A percentile compares a stretch with the other conserved stretches of the same genome.
Evolutionary conservation across 2,797 vertebrate genomes (phyloP).

Genomic region (Chrysolophus pictus): DNA sequence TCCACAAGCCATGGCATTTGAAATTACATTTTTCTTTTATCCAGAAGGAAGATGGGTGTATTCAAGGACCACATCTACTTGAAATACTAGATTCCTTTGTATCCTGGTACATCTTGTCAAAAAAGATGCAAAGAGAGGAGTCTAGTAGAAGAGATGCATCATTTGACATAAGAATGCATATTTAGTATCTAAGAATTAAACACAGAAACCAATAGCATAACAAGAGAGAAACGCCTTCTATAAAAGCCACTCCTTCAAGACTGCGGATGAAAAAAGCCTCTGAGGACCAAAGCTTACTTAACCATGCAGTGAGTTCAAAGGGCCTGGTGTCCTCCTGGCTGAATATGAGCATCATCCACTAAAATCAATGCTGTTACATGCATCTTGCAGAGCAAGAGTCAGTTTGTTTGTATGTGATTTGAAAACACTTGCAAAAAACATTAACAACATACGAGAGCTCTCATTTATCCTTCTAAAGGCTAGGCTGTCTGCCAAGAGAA

Average conservation of each 20-base stretch:
- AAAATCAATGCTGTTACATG: not conserved
- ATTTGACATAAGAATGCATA: not conserved
- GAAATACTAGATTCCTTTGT: not conserved
- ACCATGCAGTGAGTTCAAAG: not conserved
- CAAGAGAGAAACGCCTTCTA: not conserved
- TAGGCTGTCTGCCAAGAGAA: constrained; percentile 47
- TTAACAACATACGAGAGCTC: not conserved
- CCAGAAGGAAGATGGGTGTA: not conserved
- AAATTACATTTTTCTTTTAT: not conserved
- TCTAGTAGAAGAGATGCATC: not conserved
- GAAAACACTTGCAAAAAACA: constrained; percentile 13
- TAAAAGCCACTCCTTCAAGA: not conserved
- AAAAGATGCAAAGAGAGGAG: not conserved
- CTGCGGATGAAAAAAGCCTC: not conserved
- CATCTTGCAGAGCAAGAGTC: not conserved
- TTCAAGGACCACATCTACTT: rapidly evolving
- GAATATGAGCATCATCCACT: not conserved
- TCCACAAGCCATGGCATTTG: not conserved
- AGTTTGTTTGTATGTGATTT: not conserved
- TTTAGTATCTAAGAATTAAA: not conserved
- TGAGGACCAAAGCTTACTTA: not conserved
- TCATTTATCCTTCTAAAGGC: constrained; percentile 33
- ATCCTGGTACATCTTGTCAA: not conserved
- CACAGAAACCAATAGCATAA: not conserved
- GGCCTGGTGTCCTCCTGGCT: not conserved